Evolutionary conservation across 1,140 invertebrate species (phyloP), one percentile per base, ranked within the genome.

Genomic region (Anadara kagoshimensis): DNA sequence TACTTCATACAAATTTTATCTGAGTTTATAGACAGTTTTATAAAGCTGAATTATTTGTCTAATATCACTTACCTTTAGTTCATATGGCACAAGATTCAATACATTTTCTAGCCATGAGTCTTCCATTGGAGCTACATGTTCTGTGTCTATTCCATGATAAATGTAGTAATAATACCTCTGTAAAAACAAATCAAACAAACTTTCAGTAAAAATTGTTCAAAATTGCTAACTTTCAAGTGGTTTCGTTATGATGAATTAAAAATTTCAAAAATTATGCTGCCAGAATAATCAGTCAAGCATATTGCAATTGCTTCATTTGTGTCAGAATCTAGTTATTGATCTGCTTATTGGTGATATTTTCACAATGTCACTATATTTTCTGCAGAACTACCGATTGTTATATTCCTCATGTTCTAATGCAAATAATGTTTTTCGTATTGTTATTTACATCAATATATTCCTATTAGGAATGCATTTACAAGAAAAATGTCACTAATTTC

Each of bases 121-220:
- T 61, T 92, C 91, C 80, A 98, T 92, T 1, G 95, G 93, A 22
- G 95, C 93, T 0, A 97, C 94, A 85, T 96, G 93, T 65, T 93
- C 92, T 47, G 95, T 95, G 84, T 96, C 95, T 44, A 97, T 93
- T 0, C 95, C 96, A 88, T 96, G 93, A 82, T 94, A 93, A 63
- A 97, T 93, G 81, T 97, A 98, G 89, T 96, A 96, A 85, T 96
- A 95, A 89, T 97, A 97, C 76, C 94, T 91, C 78, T 90, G 73
- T 44, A 76, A 82, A 29, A 58, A 45, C 16, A 53, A 47, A 44
- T 4, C n/a, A 49, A 73, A 57, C 18, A 56, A 53, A 36, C 8
- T 49, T 47, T 16, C 12, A 22, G 14, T 24, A 24, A 63, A 47
- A 20, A 3, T 62, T 8, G 36, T 0, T 45, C n/a, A 47, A 0